These are phyloP conservation scores for Gymnoscelis rufifasciata DNA, from an alignment of 2,888 invertebrate species.

Conservation along the genomic window DNA sequence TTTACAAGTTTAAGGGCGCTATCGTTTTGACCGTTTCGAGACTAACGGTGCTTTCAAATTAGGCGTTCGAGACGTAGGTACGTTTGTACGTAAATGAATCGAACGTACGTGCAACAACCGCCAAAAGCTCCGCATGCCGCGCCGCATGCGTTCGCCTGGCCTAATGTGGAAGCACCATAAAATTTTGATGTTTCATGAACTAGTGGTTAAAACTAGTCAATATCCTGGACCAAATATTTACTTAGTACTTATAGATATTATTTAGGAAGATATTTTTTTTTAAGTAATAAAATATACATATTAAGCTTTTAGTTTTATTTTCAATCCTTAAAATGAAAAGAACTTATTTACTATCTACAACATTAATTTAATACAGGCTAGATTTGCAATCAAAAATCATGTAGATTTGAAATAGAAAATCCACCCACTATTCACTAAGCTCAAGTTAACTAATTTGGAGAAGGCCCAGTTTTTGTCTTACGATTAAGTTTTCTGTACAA, in stretches of 20 bases:
- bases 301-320: no score
- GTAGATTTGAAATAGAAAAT: no score
- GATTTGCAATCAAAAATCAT: neutral
- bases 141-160: no score
- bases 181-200: neutral
- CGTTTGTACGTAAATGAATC: no score
- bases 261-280: neutral
- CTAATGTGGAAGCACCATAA: neutral
- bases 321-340: neutral
- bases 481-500: slow-evolving; percentile 88
- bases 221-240: slow-evolving; percentile 15
- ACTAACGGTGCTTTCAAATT: no score
- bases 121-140: no score
- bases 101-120: no score
- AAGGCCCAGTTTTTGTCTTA: slow-evolving; percentile 85
- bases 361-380: neutral
- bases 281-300: slow-evolving; percentile 7
- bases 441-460: slow-evolving; percentile 41
- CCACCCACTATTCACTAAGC: no score
- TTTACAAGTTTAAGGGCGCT: no score
- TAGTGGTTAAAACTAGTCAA: slow-evolving; percentile 13
- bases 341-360: slow-evolving; percentile 5
- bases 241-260: neutral
- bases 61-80: no score
- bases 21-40: no score